Base-by-base conservation (phyloP, 1,140 invertebrate genomes). In the Samia ricini region DNA sequence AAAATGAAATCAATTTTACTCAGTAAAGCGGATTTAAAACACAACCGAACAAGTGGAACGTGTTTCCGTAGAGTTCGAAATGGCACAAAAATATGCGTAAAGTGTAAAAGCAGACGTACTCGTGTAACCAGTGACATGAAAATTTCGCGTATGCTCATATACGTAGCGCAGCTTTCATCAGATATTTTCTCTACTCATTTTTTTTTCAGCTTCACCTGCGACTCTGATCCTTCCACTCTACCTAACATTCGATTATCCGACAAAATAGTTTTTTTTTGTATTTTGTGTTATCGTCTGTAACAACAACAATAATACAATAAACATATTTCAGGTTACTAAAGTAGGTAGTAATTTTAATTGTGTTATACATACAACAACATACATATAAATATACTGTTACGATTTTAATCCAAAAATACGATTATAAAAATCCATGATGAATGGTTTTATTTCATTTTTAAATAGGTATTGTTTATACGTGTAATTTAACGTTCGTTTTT, bases 211-310 rank as follows among this genome's bases (percentile, higher is more conserved):
- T 56, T 21, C 63, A 65, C 60, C 36, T 61, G 58, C 60, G 62
- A 62, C 51, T 64, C 22, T 60, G 63, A 65, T 68, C 62, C 60
- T 64, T 71, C 64, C 64, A 59, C 60, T 56, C 57, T 61, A 57
- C 42, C 62, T 56, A 61, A 62, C 55, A 68, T 73, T 73, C 67
- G 64, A 73, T 73, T 73, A 69, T 69, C 61, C 64, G 56, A 42
- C 52, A 60, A 63, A 55, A 65, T 33, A 33, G 4, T 54, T 49
- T 59, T 62, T 54, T 49, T 59, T 62, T 66, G 64, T 52, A 64
- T 69, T 69, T 64, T 24, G 59, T 58, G 61, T 63, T 64, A 60
- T 66, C 64, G 68, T 71, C 60, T 64, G 63, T 67, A 36, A 52
- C 26, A 29, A n/a, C n/a, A n/a, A n/a, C n/a, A n/a, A n/a, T n/a